These are phyloP conservation scores for Ladona fulva DNA, from an alignment of 1,140 invertebrate species.

Conservation along the genomic window DNA sequence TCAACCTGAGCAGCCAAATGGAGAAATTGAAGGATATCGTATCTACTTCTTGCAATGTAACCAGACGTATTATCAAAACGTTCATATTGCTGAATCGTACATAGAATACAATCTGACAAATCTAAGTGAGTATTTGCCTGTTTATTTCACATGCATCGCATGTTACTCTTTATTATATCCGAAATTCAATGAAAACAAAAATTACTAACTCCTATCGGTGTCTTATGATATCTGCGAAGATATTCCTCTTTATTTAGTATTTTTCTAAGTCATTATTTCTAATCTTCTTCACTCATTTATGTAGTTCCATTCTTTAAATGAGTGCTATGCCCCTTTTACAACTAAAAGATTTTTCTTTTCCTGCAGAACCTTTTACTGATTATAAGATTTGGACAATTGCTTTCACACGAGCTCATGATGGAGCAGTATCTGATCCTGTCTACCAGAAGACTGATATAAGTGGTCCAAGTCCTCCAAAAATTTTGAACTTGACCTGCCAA, in stretches of 20 bases:
- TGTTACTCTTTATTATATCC: no score
- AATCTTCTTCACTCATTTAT: no score
- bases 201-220: no score
- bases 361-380: conserved; percentile 66
- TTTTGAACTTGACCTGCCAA: conserved; percentile 75
- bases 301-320: no score
- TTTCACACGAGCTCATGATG: conserved; percentile 60
- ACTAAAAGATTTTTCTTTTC: conserved; percentile 22
- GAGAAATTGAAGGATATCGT: conserved; percentile 57
- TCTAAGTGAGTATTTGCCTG: not conserved
- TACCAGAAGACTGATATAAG: conserved; percentile 68
- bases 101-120: conserved; percentile 20
- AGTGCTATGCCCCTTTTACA: no score
- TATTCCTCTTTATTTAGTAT: no score
- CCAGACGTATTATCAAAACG: conserved; percentile 51
- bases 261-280: no score
- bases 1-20: conserved; percentile 62
- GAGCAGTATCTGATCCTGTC: conserved; percentile 60
- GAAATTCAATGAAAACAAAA: no score
- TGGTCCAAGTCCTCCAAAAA: conserved; percentile 65
- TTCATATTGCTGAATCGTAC: conserved; percentile 40
- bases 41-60: conserved; percentile 60
- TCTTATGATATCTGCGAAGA: no score
- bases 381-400: conserved; percentile 83
- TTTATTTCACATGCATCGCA: no score